Evolutionary conservation across 2,797 vertebrate species (phyloP).

Genomic region (Parotocinclus haroldoi): DNA sequence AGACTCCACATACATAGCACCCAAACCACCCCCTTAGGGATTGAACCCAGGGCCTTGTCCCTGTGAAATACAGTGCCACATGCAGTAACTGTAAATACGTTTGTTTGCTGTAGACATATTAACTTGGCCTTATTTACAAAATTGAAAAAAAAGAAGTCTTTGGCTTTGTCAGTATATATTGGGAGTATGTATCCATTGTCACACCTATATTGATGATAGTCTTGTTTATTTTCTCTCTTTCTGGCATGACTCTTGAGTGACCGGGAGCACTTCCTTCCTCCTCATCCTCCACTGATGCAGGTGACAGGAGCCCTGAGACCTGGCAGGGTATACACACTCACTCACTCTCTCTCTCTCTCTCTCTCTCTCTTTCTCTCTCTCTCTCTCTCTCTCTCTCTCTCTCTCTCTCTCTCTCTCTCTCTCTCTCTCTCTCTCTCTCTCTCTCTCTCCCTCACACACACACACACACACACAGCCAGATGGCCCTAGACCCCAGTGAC

Average conservation of each 20-base stretch:
- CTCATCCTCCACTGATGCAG: slow-evolving; percentile 55
- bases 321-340: slow-evolving; percentile 46
- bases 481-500: slow-evolving; percentile 55
- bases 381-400: slow-evolving; percentile 29
- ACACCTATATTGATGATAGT: too few relatives aligned
- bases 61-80: too few relatives aligned
- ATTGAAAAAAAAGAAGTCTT: too few relatives aligned
- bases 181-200: too few relatives aligned
- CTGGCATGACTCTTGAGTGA: slow-evolving; percentile 41
- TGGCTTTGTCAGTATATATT: too few relatives aligned
- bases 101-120: too few relatives aligned
- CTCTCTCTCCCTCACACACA: slow-evolving; percentile 31
- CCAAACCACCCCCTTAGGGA: too few relatives aligned
- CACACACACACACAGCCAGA: slow-evolving; percentile 49
- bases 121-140: too few relatives aligned
- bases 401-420: slow-evolving; percentile 35
- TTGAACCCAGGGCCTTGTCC: too few relatives aligned
- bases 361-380: slow-evolving; percentile 32
- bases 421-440: slow-evolving; percentile 32
- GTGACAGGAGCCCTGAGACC: slow-evolving; percentile 56
- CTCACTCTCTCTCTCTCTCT: slow-evolving; percentile 33
- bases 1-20: too few relatives aligned
- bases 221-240: background rate
- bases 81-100: too few relatives aligned
- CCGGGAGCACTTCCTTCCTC: slow-evolving; percentile 52